Conservation (phyloP, 1,140 invertebrate species). For the Cephus cinctus region DNA sequence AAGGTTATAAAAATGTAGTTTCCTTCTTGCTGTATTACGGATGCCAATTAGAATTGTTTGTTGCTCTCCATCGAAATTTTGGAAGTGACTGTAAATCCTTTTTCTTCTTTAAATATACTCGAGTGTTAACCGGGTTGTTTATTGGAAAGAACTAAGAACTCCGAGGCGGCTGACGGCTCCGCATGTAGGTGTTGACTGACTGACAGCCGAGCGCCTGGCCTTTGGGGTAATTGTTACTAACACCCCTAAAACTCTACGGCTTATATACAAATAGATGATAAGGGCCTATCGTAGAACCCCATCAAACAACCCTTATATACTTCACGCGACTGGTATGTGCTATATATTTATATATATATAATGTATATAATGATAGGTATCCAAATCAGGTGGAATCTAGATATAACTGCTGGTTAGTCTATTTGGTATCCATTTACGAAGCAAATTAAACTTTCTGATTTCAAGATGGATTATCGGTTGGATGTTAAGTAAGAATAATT, state of each 20-base stretch:
- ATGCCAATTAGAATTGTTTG: no score
- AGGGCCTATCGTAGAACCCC: neutral
- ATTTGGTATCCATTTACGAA: neutral
- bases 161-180: slow-evolving; percentile 11
- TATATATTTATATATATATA: neutral
- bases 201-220: slow-evolving; percentile 18
- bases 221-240: slow-evolving; percentile 24
- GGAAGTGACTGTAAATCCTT: no score
- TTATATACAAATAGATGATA: neutral
- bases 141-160: slow-evolving; percentile 18
- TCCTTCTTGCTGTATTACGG: slow-evolving; percentile 13
- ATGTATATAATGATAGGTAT: neutral
- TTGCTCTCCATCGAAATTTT: no score
- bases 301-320: neutral
- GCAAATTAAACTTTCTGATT: neutral
- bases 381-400: neutral
- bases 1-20: neutral
- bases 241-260: slow-evolving; percentile 14
- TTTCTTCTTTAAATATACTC: neutral
- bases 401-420: neutral
- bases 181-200: slow-evolving; percentile 20
- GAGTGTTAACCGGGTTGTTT: slow-evolving; percentile 10
- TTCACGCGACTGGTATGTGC: neutral
- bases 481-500: no score
- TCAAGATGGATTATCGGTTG: neutral